phyloP scores from a whole-genome alignment of 2,888 invertebrate genomes.

The Cylloceria caligata region DNA sequence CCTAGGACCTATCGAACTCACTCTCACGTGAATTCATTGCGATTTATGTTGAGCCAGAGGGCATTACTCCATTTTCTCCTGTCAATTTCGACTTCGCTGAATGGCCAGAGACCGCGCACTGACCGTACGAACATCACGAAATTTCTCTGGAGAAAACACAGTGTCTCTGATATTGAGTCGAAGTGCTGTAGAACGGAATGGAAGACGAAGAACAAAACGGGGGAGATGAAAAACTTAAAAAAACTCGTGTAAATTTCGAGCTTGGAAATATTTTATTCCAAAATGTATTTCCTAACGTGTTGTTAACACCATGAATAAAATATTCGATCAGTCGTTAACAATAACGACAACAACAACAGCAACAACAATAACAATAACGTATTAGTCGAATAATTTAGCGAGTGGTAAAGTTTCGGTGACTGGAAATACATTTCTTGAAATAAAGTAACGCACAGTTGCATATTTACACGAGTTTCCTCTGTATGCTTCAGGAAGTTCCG shows the following conservation, averaged over 20 bases:
- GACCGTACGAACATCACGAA: constrained; percentile 41
- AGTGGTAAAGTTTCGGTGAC: no score
- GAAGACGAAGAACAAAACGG: not conserved
- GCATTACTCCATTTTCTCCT: constrained; percentile 67
- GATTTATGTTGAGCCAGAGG: constrained; percentile 65
- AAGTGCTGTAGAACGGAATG: not conserved
- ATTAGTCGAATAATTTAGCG: no score
- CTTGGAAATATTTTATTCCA: no score
- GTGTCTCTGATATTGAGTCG: not conserved
- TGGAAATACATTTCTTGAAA: no score
- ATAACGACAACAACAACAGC: no score
- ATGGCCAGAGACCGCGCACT: constrained; percentile 58
- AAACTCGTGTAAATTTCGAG: no score
- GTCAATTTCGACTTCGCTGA: constrained; percentile 66
- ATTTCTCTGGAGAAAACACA: constrained; percentile 63
- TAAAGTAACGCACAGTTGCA: not conserved
- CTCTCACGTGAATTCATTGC: constrained; percentile 69
- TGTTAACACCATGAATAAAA: no score
- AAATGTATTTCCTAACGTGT: no score
- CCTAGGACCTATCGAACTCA: constrained; percentile 66
- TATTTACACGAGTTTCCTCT: not conserved
- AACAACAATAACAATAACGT: no score
- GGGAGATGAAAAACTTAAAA: not conserved
- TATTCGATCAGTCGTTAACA: no score
- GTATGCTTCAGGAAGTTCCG: not conserved